Base-by-base conservation (phyloP, 2,888 invertebrate genomes). In the Acronicta alni region DNA sequence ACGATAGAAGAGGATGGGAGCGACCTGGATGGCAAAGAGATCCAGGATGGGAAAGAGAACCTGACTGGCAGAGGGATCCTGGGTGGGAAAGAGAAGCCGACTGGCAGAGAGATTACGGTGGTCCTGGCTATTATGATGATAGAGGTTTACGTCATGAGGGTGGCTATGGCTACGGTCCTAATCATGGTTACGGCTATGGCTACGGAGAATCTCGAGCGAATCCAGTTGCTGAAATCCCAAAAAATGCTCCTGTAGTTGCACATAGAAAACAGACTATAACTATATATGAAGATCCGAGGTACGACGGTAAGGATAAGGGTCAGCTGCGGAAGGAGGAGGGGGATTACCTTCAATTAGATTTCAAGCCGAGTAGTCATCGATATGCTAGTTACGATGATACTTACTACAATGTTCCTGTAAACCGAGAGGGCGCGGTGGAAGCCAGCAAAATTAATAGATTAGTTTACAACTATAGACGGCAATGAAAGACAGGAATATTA, bases 211-310 rank as follows among this genome's bases (percentile, higher is more conserved):
- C 92, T 23, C 80, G 91, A 58, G 75, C 89, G 5, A 77, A 76
- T 39, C 90, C 91, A 0, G 88, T 91, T 1, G 89, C 89, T 3
- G 83, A 91, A 75, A 73, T 89, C 37, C 91, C 92, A 12, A 82
- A 82, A 54, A 86, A 90, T 51, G 84, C 86, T 3, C 93, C 94
- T 7, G 88, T 92, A 1, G 90, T 93, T 15, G 91, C 93, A 2
- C 91, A 89, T 49, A 86, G 93, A 39, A 91, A 93, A 65, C 94
- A 94, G 75, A 94, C 94, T 14, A 94, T 94, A 57, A 94, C 94
- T 4, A 94, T 94, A 56, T 94, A 94, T 57, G 94, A 94, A 79
- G 94, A 94, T 74, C 94, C 94, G 8, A 85, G 94, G 65, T 93
- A 94, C 64, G 83, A 87, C 43, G 92, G 91, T 0, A 89, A 88